phyloP scores from a whole-genome alignment of 2,797 vertebrate genomes.

The Babyrousa celebensis region DNA sequence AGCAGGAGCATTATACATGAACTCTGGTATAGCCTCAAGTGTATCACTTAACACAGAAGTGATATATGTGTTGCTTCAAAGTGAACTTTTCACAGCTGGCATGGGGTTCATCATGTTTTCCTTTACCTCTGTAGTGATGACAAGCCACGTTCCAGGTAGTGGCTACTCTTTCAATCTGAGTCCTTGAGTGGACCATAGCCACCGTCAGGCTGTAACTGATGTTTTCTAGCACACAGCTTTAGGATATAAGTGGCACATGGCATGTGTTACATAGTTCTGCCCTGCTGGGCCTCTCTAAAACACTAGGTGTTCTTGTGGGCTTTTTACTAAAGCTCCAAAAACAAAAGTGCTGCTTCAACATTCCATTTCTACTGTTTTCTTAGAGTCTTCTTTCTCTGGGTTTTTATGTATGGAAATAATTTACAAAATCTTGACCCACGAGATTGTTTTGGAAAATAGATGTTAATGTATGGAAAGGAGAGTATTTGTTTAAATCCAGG shows the following conservation, averaged over 20 bases:
- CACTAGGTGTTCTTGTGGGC: not conserved
- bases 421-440: conserved; percentile 36
- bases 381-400: not conserved
- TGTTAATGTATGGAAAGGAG: conserved; percentile 13
- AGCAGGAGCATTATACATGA: too few species aligned
- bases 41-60: too few species aligned
- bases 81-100: too few species aligned
- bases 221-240: not conserved
- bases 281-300: not conserved
- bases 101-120: not conserved
- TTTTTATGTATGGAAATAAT: conserved; percentile 20
- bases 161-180: not conserved
- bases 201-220: not conserved
- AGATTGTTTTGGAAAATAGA: conserved; percentile 38
- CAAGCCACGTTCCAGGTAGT: not conserved
- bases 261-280: not conserved
- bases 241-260: not conserved
- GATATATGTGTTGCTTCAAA: too few species aligned
- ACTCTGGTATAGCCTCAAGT: too few species aligned
- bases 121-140: not conserved
- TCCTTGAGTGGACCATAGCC: not conserved
- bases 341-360: not conserved
- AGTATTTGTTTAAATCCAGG: not conserved
- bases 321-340: not conserved
- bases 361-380: not conserved